A percentile compares a stretch with the other conserved stretches of the same genome.
These are phyloP conservation scores for Calidris pugnax DNA, from an alignment of 2,113 vertebrate genomes.

Conservation along the genomic window DNA sequence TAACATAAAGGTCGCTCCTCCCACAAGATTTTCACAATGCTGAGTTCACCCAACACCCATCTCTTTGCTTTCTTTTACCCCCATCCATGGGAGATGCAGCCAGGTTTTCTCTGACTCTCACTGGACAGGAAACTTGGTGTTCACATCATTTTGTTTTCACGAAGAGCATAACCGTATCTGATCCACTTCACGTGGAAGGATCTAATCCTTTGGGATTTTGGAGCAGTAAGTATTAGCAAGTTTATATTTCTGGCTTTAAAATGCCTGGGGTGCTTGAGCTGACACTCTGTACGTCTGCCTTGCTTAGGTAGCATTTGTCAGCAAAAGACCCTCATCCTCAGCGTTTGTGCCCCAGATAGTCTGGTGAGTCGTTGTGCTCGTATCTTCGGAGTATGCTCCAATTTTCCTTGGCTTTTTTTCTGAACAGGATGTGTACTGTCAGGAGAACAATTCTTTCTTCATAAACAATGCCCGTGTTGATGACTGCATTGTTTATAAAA, in stretches of 20 bases:
- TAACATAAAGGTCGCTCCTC: not conserved
- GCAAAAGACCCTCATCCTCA: not conserved
- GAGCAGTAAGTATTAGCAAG: not conserved
- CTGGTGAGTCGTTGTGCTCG: not conserved
- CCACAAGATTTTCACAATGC: not conserved
- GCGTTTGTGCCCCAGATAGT: not conserved
- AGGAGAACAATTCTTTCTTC: not conserved
- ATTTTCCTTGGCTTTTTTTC: not conserved
- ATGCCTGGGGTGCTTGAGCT: not conserved
- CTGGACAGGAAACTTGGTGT: not conserved
- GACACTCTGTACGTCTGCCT: not conserved
- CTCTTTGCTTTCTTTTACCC: not conserved
- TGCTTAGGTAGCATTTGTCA: not conserved
- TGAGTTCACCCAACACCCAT: not conserved
- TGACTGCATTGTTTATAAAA: slow-evolving; percentile 6
- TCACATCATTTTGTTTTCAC: not conserved
- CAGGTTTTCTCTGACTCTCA: not conserved
- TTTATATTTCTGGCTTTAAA: not conserved
- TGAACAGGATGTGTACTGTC: not conserved
- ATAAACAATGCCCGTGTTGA: slow-evolving; percentile 4
- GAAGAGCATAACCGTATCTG: not conserved
- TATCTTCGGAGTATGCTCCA: not conserved
- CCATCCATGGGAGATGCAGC: not conserved
- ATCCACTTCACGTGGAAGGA: not conserved
- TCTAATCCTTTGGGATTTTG: slow-evolving; percentile 16